A percentile compares a stretch with the other conserved stretches of the same genome.
phyloP scores from a whole-genome alignment of 2,888 invertebrate species.

The Mamestra brassicae region DNA sequence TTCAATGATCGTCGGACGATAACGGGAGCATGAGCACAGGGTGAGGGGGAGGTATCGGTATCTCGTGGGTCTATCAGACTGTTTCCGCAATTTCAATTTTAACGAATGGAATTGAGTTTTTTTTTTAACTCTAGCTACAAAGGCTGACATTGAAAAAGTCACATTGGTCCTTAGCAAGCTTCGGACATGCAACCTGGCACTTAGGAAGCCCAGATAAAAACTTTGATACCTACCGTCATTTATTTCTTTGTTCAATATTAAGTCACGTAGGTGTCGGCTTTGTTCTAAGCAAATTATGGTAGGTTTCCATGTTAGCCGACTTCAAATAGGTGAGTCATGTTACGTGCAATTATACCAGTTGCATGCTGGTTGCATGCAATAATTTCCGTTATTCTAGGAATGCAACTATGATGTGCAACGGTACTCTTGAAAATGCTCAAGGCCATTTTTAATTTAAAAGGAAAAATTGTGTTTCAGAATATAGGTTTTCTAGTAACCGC shows the following conservation, averaged over 20 bases:
- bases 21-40: no score
- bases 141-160: slow-evolving; percentile 17
- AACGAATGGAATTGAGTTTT: no score
- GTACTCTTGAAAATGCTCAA: slow-evolving; percentile 32
- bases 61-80: no score
- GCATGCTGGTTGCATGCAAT: slow-evolving; percentile 45
- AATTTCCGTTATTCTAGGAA: slow-evolving; percentile 52
- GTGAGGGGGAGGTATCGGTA: no score
- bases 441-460: slow-evolving; percentile 6
- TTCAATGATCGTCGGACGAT: no score
- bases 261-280: slow-evolving; percentile 42
- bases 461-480: background rate
- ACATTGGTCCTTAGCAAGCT: slow-evolving; percentile 1
- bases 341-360: slow-evolving; percentile 47
- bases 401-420: slow-evolving; percentile 36
- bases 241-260: slow-evolving; percentile 48
- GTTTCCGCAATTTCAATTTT: no score
- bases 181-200: slow-evolving; percentile 20
- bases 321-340: slow-evolving; percentile 57
- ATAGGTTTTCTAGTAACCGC: background rate
- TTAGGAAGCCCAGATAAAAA: slow-evolving; percentile 33
- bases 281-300: slow-evolving; percentile 51
- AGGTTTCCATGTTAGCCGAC: slow-evolving; percentile 53
- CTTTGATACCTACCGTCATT: slow-evolving; percentile 15
- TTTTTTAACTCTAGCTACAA: no score